A percentile compares a stretch with the other conserved stretches of the same genome.
These are phyloP conservation scores for Saccopteryx bilineata DNA, from an alignment of 2,113 vertebrate species.

Conservation along the genomic window DNA sequence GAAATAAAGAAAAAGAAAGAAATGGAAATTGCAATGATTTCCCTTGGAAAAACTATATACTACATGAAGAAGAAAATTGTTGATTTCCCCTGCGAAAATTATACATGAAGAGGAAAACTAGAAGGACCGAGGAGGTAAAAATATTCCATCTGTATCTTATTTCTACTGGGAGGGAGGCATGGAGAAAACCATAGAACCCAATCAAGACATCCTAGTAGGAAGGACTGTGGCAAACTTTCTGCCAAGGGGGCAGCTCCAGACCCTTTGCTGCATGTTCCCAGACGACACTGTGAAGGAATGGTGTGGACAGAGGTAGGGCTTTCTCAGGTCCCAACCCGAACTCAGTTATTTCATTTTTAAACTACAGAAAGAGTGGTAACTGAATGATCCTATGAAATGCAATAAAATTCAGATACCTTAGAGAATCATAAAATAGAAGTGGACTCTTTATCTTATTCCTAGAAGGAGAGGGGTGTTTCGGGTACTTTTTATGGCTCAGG, in stretches of 20 bases:
- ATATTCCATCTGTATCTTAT: neutral
- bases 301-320: neutral
- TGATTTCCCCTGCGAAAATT: neutral
- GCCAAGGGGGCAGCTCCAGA: neutral
- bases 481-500: neutral
- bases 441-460: constrained; percentile 1
- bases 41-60: neutral
- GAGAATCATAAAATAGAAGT: constrained; percentile 13
- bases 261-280: neutral
- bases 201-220: neutral
- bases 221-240: neutral
- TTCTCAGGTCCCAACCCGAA: neutral
- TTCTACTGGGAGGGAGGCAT: neutral
- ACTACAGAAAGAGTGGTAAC: neutral
- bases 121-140: neutral
- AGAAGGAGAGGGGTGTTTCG: neutral
- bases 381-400: neutral
- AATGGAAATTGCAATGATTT: neutral
- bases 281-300: neutral
- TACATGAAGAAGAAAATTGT: neutral
- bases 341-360: constrained; percentile 27
- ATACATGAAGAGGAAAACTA: neutral
- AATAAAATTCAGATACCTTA: neutral
- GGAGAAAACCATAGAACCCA: neutral
- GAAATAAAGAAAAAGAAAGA: neutral